A percentile compares a stretch with the other conserved stretches of the same genome.
Evolutionary conservation across 2,113 vertebrate genomes (phyloP).

Genomic region (Ciconia maguari): DNA sequence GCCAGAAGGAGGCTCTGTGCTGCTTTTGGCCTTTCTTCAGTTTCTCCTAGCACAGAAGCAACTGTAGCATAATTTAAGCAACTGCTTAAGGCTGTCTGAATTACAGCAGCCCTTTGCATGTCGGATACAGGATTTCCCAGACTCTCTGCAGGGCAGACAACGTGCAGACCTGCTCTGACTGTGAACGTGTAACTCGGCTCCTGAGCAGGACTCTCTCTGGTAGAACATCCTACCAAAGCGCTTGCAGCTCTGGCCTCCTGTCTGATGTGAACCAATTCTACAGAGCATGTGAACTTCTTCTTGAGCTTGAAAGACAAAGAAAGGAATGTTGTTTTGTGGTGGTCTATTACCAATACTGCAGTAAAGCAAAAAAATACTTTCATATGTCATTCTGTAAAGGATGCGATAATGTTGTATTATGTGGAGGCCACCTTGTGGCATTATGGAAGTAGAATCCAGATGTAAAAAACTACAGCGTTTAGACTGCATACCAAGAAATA

Average conservation of each 20-base stretch:
- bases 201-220: not conserved
- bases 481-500: not conserved
- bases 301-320: not conserved
- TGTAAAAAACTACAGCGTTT: not conserved
- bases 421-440: constrained; percentile 3
- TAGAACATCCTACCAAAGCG: not conserved
- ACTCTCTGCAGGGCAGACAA: not conserved
- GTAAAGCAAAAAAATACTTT: not conserved
- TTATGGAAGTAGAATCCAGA: not conserved
- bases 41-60: not conserved
- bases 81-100: not conserved
- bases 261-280: not conserved
- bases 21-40: not conserved
- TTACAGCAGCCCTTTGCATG: not conserved
- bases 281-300: not conserved
- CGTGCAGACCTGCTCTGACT: not conserved
- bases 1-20: not conserved
- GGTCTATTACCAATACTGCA: not conserved
- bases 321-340: not conserved
- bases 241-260: not conserved
- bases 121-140: not conserved
- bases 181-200: accelerated
- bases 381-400: not conserved
- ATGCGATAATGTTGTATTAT: not conserved
- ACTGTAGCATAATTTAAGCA: not conserved